Base-by-base conservation (phyloP, 2,888 invertebrate genomes). In the Erebia palarica region DNA sequence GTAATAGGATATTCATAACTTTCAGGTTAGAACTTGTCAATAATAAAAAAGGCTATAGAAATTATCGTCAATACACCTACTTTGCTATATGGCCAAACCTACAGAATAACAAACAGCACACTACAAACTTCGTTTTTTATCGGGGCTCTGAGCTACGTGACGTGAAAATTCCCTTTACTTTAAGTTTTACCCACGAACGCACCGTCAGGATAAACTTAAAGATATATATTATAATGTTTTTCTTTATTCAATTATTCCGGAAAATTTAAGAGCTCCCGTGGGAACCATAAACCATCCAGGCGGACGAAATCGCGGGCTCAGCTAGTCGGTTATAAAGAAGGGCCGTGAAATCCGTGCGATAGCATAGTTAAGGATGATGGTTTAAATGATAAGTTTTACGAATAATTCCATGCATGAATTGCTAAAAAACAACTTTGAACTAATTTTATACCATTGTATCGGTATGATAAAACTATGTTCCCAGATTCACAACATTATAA, bases 61-160 rank as follows among this genome's bases (percentile, higher is more conserved):
- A 14, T 60, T 53, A 16, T n/a, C 42, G 3, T 16, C n/a, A 9
- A 44, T 5, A 60, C 44, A 59, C 36, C n/a, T 13, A 27, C 57
- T 36, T 9, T 13, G 13, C 57, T 36, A 16, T 51, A 51, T n/a
- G 27, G 9, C 4, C n/a, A 59, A 59, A 21, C 53, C 53, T 7
- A 47, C 11, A 21, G 47, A 61, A 47, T 47, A 61, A 47, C 61
- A 47, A 47, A 21, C 9, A 60, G 13, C 13, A 16, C 11, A 14
- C 27, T 44, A 44, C 10, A 44, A 47, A 61, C n/a, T 61, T 18
- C 44, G 44, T 61, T 60, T 44, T 42, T 44, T 44, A 44, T 44
- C 61, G 44, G 44, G 44, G 11, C 44, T 44, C 61, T 16, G 10
- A 42, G 18, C 18, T 61, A 61, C 61, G 61, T 44, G 44, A 61